A percentile compares a stretch with the other conserved stretches of the same genome.
Conservation (phyloP, 2,888 invertebrate genomes). For the Amphipyra berbera region DNA sequence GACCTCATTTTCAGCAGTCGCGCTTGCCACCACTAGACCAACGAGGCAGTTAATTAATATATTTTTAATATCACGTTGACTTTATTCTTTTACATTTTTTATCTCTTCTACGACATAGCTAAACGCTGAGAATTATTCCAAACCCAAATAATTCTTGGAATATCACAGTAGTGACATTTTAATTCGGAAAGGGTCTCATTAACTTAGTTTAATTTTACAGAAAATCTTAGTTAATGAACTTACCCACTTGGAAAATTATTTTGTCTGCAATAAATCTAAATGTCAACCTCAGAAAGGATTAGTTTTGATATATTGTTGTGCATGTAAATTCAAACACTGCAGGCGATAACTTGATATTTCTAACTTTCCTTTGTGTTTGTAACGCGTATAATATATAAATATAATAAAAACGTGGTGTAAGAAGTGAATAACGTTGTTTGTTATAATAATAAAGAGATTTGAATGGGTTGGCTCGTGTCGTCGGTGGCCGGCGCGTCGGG, state of each 20-base stretch:
- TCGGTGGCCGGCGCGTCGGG: slow-evolving; percentile 21
- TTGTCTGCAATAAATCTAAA: slow-evolving; percentile 45
- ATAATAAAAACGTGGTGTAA: slow-evolving; percentile 36
- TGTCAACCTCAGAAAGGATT: slow-evolving; percentile 50
- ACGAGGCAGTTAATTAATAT: no score
- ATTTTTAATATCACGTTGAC: no score
- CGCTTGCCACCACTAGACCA: no score
- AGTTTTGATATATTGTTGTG: slow-evolving; percentile 35
- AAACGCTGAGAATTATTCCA: no score
- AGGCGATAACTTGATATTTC: slow-evolving; percentile 37
- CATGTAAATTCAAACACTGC: slow-evolving; percentile 45
- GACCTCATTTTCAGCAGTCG: no score
- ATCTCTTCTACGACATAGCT: no score
- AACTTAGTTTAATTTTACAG: slow-evolving; percentile 16
- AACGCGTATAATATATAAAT: slow-evolving; percentile 28
- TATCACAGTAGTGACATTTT: slow-evolving; percentile 13
- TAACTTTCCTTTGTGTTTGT: slow-evolving; percentile 44
- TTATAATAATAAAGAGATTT: slow-evolving; percentile 52
- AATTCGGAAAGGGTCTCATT: slow-evolving; percentile 9
- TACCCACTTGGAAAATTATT: slow-evolving; percentile 39
- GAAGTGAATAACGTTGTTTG: slow-evolving; percentile 56
- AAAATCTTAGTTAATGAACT: slow-evolving; percentile 33
- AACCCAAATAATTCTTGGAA: neutral
- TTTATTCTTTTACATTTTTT: no score
- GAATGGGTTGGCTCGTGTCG: slow-evolving; percentile 32